Conservation (phyloP, 2,797 vertebrate genomes). For the Varecia variegata region DNA sequence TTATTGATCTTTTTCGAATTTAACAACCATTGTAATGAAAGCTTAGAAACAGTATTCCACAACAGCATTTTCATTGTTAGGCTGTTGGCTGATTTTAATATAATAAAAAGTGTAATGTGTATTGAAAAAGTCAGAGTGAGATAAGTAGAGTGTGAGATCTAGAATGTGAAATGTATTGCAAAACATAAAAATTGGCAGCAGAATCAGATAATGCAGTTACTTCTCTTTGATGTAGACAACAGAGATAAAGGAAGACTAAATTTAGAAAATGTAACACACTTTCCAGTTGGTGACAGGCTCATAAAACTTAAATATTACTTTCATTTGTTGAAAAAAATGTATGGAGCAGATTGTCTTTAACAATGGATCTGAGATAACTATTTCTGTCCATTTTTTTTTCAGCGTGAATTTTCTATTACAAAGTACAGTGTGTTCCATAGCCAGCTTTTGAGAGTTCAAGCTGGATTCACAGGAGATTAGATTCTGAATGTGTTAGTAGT, state of each 20-base stretch:
- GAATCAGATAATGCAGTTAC: background rate
- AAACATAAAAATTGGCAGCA: constrained; percentile 21
- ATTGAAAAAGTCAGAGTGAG: background rate
- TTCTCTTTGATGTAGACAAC: background rate
- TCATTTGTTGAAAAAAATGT: background rate
- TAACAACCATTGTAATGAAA: background rate
- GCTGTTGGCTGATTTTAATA: background rate
- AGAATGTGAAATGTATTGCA: background rate
- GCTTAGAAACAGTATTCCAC: background rate
- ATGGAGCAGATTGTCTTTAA: background rate
- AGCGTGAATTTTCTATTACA: constrained; percentile 38
- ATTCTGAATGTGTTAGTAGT: constrained; percentile 65
- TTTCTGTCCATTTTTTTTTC: background rate
- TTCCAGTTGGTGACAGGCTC: background rate
- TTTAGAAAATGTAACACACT: background rate
- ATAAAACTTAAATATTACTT: background rate
- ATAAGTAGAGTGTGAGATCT: background rate
- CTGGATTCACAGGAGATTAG: constrained; percentile 69
- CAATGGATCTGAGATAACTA: background rate
- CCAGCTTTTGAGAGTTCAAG: constrained; percentile 16
- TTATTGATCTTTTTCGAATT: background rate
- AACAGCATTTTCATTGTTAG: background rate
- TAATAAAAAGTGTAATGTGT: background rate
- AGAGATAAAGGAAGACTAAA: background rate
- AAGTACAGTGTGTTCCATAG: background rate